Percentiles rank a stretch among this genome's conserved stretches.
Conservation (phyloP, 2,888 invertebrate species). For the Callimorpha dominula region DNA sequence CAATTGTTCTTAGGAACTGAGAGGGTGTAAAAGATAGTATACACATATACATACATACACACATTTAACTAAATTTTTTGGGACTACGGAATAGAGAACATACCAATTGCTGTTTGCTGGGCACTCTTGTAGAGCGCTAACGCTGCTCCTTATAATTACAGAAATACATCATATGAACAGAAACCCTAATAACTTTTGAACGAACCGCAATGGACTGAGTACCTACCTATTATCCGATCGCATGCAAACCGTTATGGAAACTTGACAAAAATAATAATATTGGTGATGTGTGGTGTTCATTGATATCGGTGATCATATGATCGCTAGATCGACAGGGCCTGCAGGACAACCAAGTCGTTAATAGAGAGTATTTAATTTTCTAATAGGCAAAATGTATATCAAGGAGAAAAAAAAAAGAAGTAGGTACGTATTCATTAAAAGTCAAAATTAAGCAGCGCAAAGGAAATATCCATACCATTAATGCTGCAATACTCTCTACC, state of each 20-base stretch:
- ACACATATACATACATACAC: background rate
- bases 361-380: background rate
- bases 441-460: background rate
- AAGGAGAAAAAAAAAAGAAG: background rate
- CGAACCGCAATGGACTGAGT: background rate
- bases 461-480: background rate
- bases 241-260: background rate
- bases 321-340: too few species aligned
- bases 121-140: background rate
- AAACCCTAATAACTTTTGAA: background rate
- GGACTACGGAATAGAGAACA: background rate
- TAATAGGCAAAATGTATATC: background rate
- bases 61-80: background rate
- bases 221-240: background rate
- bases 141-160: background rate
- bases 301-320: too few species aligned
- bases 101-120: background rate
- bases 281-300: background rate
- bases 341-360: background rate
- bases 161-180: background rate
- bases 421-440: background rate
- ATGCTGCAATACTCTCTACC: background rate
- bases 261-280: background rate
- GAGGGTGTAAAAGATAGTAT: background rate
- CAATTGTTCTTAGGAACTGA: background rate